Evolutionary conservation across 2,113 vertebrate genomes (phyloP).

Genomic region (Oncorhynchus clarkii): DNA sequence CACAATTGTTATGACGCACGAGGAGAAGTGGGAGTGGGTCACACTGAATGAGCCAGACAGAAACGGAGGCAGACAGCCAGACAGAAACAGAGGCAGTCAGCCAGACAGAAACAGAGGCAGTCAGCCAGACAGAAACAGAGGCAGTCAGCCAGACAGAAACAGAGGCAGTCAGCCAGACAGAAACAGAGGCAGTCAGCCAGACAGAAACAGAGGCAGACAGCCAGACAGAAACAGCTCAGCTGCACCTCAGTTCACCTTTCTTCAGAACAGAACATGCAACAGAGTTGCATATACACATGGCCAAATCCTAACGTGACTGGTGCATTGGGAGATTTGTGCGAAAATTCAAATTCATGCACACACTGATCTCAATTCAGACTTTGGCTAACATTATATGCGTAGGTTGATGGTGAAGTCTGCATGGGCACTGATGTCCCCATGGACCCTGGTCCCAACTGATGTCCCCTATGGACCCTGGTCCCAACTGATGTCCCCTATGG

Average conservation of each 20-base stretch:
- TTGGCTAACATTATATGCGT: background rate
- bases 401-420: background rate
- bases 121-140: background rate
- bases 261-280: background rate
- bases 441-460: too few species aligned
- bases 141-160: slow-evolving; percentile 2
- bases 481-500: too few species aligned
- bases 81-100: background rate
- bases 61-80: background rate
- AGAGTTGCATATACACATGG: background rate
- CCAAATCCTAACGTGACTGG: background rate
- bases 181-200: background rate
- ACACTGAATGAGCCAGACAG: background rate
- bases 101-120: background rate
- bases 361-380: background rate
- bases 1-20: background rate
- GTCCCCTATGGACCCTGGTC: too few species aligned
- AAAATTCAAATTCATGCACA: background rate
- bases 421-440: background rate
- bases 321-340: too few species aligned
- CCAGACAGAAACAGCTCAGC: background rate
- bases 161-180: background rate
- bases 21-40: background rate
- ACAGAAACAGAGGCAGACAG: background rate
- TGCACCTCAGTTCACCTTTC: slow-evolving; percentile 16